Base-by-base conservation (phyloP, 2,888 invertebrate species). In the Drosophila prostipennis region DNA sequence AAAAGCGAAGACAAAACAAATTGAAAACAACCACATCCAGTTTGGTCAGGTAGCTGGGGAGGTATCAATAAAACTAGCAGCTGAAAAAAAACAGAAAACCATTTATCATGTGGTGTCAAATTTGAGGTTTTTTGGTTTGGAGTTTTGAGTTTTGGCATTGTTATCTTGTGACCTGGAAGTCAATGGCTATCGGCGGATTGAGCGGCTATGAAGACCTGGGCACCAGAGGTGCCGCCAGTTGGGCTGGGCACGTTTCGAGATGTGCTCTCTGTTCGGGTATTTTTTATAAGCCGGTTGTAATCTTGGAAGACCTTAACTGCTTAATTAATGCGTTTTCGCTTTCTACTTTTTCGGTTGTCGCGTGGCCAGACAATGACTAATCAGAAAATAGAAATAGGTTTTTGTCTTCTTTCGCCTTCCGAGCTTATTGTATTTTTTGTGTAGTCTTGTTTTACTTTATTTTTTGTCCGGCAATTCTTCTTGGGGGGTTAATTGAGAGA, bases 321-420 rank as follows among this genome's bases (percentile, higher is more conserved):
- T 76, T 78, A 85, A 84, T 82, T 81, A 79, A 84, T 85, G 74
- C 65, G 72, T 76, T 84, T 81, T 76, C 54, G 76, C 79, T 79
- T 81, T 80, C 76, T 54, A 60, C 49, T 71, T 63, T 63, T 63
- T 63, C 26, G 52, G 32, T 48, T 72, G 72, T 76, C 85, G 85
- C 81, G 79, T 85, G 85, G 76, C 76, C 70, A 85, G 79, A 81
- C 81, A 79, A 72, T 82, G 82, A 82, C 80, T 82, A 82, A 82
- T 81, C 53, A 60, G 58, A 54, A 55, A 51, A 61, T 58, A 45
- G 46, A 40, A 56, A 40, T 59, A 58, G 48, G 39, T 54, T 60
- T 61, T 46, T 39, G 37, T 39, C 19, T 42, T 42, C 53, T 3
- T 13, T 5, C 37, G 32, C 57, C 40, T 32, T 32, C 55, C 37